Base-by-base conservation (phyloP, 2,888 invertebrate genomes). In the Podotricha telesiphe region DNA sequence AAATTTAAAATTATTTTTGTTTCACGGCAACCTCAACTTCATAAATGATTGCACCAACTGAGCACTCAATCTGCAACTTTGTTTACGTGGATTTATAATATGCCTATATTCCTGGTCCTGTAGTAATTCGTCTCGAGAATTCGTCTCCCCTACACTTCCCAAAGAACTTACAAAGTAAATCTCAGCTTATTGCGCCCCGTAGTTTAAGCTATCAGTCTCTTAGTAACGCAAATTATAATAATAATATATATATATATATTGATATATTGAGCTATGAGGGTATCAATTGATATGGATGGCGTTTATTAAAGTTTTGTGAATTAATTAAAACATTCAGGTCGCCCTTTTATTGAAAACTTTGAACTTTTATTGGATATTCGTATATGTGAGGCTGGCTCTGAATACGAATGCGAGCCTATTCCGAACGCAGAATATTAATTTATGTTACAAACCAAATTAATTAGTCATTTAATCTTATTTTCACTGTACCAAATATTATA, bases 281-380 rank as follows among this genome's bases (percentile, higher is more conserved):
- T 47, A 10, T 2, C 19, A 62, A 34, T 37, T 50, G 19, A 20
- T 20, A 15, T 50, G 62, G 15, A 13, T 48, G 34, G 19, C 19
- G 19, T 34, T 34, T 59, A 34, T 58, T 51, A 56, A 61, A 68
- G 42, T 68, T 55, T 37, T 22, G 28, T 20, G 55, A 37, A 68
- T 66, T 61, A 67, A 71, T 71, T 68, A 63, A 63, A 66, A 71
- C 51, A 51, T 40, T 66, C 65, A 62, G 62, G 62, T 62, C 56
- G 59, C 50, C 68, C 62, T 62, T 68, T 51, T 55, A 68, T 63
- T 58, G 61, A 58, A 68, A 71, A 68, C 68, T 71, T 71, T 68
- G 56, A 53, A 63, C 62, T 69, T 69, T 69, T 61, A 65, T 61
- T 61, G 59, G 40, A 5, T 45, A 58, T 45, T 65, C 68, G 58